Evolutionary conservation across 2,888 invertebrate species (phyloP), one percentile per base, ranked within the genome.

Genomic region (Flexamia atlantica): DNA sequence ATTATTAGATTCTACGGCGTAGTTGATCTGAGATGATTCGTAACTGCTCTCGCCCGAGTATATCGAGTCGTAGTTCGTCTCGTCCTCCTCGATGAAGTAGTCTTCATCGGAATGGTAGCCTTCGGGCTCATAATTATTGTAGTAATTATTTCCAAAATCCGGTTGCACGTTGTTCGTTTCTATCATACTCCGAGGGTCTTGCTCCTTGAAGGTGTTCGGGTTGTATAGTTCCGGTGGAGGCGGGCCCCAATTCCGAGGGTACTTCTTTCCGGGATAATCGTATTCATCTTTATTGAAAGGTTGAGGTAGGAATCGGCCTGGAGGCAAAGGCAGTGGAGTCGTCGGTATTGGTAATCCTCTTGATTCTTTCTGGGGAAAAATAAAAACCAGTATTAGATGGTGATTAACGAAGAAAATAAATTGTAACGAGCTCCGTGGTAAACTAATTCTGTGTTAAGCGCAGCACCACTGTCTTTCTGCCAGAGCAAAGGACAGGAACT

Each of bases 81-180:
- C 74, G 1, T 76, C 74, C 17, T 76, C 74, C 46, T 76, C 74
- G 10, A 46, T 46, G 36, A 25, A 46, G 7, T 40, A 50, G 14
- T 76, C 74, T 28, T 76, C 74, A 25, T 76, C 74, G 14, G 28
- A 7, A n/a, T 46, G 28, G 40, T 76, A 76, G 7, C 74, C 46
- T 23, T 76, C 74, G 5, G 40, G 28, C 25, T 76, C 46, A 20
- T 36, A 70, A 70, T 40, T 70, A 40, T 9, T 12, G 23, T 70
- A 70, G 70, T 70, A 70, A 40, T 70, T 70, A 10, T 70, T 70
- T n/a, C 70, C 70, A 40, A 40, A 70, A 30, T 76, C 46, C 17
- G 17, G 74, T 17, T 42, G 74, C 10, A 76, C 40, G 25, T 46
- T 46, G 36, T 46, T 76, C 0, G 74, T 25, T n/a, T 76, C 74